Base-by-base conservation (phyloP, 1,140 invertebrate genomes). In the Lucilia sericata region DNA sequence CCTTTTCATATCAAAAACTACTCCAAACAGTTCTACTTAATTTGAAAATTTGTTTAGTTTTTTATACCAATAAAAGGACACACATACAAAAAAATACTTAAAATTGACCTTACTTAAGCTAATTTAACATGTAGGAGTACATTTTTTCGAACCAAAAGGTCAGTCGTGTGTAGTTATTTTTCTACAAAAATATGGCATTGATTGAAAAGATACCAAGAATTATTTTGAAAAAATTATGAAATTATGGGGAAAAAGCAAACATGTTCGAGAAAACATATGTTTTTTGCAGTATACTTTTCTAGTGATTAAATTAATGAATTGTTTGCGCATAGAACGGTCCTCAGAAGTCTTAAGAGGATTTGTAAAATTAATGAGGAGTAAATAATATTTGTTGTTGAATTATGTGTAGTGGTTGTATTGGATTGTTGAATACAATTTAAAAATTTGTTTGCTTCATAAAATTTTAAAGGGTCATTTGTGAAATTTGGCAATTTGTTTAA, bases 141-240 rank as follows among this genome's bases (percentile, higher is more conserved):
- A 8, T 65, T 30, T 30, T 30, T 30, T 30, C 25, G n/a, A 7
- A 65, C 1, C 5, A n/a, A 65, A 65, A n/a, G 60, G 17, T 65
- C 60, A 65, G n/a, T 65, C 60, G 60, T 65, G 60, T 65, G 60
- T 65, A 65, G n/a, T 8, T 65, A 65, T 65, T 65, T 65, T 17
- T 65, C 0, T 19, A 65, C 8, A 19, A 65, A 65, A 65, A 65
- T 49, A 49, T 49, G 49, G 13, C 9, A 49, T 65, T 65, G 14
- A 30, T 30, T 65, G 17, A 19, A n/a, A 30, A 30, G 25, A 30
- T 30, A 30, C 25, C n/a, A n/a, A n/a, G n/a, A n/a, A n/a, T n/a
- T n/a, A 65, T n/a, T 7, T 7, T 8, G 14, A 65, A 65, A 65
- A 17, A 30, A n/a, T 19, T 65, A 19, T 65, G 60, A 65, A 65